phyloP scores from a whole-genome alignment of 1,140 invertebrate species.

The Physella acuta region DNA sequence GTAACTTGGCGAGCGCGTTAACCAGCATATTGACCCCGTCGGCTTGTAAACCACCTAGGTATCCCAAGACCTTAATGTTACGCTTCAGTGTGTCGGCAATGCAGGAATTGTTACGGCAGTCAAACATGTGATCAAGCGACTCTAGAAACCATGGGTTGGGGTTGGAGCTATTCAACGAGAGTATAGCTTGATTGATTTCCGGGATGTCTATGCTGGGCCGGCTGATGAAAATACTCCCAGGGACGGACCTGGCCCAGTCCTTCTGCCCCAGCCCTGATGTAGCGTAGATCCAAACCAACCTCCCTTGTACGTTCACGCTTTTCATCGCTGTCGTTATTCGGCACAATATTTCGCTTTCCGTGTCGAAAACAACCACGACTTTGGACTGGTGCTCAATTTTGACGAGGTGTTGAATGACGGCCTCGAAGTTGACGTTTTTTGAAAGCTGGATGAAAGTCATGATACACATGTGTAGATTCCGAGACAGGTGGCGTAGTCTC shows the following conservation, averaged over 20 bases:
- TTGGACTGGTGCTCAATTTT: neutral
- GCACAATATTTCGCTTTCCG: neutral
- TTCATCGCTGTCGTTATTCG: neutral
- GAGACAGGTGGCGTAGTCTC: no score
- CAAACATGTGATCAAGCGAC: no score
- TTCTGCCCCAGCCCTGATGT: no score
- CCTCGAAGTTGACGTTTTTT: neutral
- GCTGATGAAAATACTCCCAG: neutral
- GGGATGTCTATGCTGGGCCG: neutral
- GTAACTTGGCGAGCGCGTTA: neutral
- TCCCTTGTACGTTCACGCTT: no score
- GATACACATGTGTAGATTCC: no score
- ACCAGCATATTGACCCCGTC: neutral
- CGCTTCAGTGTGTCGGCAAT: neutral
- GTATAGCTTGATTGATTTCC: neutral
- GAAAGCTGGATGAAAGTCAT: no score
- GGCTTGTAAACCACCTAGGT: neutral
- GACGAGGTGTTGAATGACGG: neutral
- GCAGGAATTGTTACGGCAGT: no score
- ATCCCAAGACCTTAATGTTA: neutral
- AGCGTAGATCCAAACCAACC: neutral
- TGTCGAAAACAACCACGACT: neutral
- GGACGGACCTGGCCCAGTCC: neutral
- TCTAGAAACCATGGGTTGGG: neutral
- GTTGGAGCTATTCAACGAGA: neutral